These are phyloP conservation scores for Microplitis deprimator DNA, from an alignment of 2,888 invertebrate species.

Conservation along the genomic window DNA sequence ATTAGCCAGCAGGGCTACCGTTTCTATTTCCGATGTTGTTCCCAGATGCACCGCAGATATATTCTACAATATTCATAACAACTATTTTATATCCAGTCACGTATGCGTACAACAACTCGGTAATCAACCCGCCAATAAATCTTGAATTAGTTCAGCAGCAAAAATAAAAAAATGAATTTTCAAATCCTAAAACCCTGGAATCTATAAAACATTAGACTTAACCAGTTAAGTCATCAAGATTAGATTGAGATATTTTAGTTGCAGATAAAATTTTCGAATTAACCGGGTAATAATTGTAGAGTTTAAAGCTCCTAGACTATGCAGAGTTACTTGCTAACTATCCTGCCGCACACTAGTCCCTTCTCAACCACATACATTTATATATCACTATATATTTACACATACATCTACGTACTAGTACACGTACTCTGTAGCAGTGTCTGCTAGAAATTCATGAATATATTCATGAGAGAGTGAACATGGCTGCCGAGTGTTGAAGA, in stretches of 20 bases:
- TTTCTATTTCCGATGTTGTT: slow-evolving; percentile 43
- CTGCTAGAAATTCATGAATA: slow-evolving; percentile 53
- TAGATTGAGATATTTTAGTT: not conserved
- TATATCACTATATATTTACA: slow-evolving; percentile 13
- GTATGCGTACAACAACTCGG: not conserved
- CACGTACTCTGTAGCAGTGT: slow-evolving; percentile 18
- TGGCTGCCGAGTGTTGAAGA: slow-evolving; percentile 49
- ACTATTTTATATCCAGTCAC: not conserved
- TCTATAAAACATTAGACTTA: no score
- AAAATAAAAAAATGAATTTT: no score
- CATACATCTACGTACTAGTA: slow-evolving; percentile 35
- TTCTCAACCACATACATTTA: no score
- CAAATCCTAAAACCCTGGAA: no score
- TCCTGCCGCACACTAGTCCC: not conserved
- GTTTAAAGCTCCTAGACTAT: slow-evolving; percentile 32
- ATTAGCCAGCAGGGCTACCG: slow-evolving; percentile 46
- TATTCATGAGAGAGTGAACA: slow-evolving; percentile 58
- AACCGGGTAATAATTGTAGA: slow-evolving; percentile 13
- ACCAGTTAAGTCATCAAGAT: not conserved
- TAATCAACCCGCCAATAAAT: no score
- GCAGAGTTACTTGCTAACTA: slow-evolving; percentile 44
- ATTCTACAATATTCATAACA: not conserved
- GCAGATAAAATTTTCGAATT: not conserved
- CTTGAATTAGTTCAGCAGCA: no score
- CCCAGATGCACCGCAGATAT: slow-evolving; percentile 20